Evolutionary conservation across 2,888 invertebrate species (phyloP), one percentile per base, ranked within the genome.

Genomic region (Drosophila eohydei): DNA sequence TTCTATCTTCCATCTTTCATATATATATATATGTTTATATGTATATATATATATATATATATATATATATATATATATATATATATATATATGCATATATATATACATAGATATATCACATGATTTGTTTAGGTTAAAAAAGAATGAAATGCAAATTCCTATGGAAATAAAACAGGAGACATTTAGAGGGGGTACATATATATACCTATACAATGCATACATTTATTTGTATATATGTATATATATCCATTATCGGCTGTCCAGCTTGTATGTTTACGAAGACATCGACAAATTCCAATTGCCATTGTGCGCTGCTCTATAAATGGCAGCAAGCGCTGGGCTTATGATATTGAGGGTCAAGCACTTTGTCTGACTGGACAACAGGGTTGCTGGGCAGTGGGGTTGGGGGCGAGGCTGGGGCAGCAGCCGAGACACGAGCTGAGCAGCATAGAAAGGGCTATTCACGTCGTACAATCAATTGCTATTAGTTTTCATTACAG

Each of bases 381-480:
- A 30, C 5, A 7, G 30, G 5, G 30, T 30, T 4, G 21, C 2
- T 6, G 9, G 11, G 4, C 1, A 0, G 46, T 36, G 36, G 36
- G 28, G 14, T 4, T n/a, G 11, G n/a, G n/a, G 30, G n/a, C 28
- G 36, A 8, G 14, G 14, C 6, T 7, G 28, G 14, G 34, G 36
- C 4, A 28, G 5, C 28, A n/a, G 57, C 28, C 52, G 62, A 63
- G 74, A 57, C 56, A 54, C 28, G 64, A 60, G 56, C 16, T 50
- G 50, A 16, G 50, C 50, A 16, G 50, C 32, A 30, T 32, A 40
- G 55, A 69, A 65, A 74, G 75, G 60, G 61, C 65, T 78, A 70
- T 72, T 80, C 89, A 90, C 89, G 84, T 90, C 78, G 84, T 78
- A 81, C 90, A 86, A 86, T 86, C 90, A 90, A 86, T 90, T 86